Base-by-base conservation (phyloP, 2,797 vertebrate genomes). In the Phalloptychus januarius region DNA sequence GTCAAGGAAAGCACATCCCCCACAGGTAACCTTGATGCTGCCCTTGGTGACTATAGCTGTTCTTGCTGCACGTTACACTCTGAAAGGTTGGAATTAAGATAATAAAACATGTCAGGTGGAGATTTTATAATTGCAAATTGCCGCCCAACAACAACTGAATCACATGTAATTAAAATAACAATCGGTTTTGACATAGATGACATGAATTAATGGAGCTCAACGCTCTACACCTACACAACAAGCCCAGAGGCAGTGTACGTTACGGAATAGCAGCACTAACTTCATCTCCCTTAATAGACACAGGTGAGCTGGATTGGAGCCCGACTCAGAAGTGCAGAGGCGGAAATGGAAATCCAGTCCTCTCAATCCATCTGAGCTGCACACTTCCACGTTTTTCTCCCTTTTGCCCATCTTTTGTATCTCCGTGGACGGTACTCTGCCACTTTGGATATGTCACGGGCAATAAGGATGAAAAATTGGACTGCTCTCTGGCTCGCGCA, bases 401-500 rank as follows among this genome's bases (percentile, higher is more conserved):
- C 78, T 82, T 79, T 81, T 78, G 81, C 70, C 31, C 79, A 61
- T 72, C 31, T 82, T 79, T 73, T 56, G 61, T 85, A 76, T 86
- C 81, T 84, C 84, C 3, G 33, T 38, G 84, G 86, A 90, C 81
- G 84, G 91, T 92, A 85, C 92, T 94, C 90, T 94, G 92, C 94
- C 95, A 96, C 94, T 96, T 97, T 95, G 94, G 95, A 96, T 95
- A 94, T 91, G 94, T 97, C 97, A 97, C 80, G 82, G 86, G 76
- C 92, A 97, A 97, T 98, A 97, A 97, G 91, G 95, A 97, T 97
- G 97, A 99, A 96, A 97, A 97, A 98, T 97, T 96, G 95, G 91
- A 87, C 81, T 73, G 86, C 84, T 94, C 90, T 88, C 93, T 77
- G 82, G 89, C 82, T 85, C 95, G 28, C 79, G 88, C 67, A 71